Evolutionary conservation across 2,113 vertebrate species (phyloP).

Genomic region (Phaetusa simplex): DNA sequence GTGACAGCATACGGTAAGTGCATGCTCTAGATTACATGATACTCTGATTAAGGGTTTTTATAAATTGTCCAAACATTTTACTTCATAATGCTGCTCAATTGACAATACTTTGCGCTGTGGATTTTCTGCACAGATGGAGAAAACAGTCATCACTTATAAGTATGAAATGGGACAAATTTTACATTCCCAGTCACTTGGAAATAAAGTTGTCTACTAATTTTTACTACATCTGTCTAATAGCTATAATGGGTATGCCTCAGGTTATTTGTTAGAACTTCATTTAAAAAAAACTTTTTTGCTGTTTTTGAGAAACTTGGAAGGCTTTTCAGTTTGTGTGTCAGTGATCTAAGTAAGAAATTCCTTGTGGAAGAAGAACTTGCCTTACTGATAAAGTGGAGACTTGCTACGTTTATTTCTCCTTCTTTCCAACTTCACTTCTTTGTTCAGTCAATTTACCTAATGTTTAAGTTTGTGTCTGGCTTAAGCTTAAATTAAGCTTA

Average conservation of each 20-base stretch:
- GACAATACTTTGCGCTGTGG: neutral
- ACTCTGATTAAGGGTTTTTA: neutral
- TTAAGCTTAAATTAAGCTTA: neutral
- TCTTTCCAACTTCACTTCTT: neutral
- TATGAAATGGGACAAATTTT: neutral
- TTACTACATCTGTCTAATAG: neutral
- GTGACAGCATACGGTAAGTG: slow-evolving; percentile 97
- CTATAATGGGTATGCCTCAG: neutral
- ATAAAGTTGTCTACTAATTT: neutral
- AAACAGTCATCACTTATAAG: neutral
- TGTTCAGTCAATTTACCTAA: neutral
- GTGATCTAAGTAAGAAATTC: neutral
- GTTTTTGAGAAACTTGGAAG: neutral
- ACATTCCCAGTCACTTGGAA: neutral
- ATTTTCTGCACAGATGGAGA: neutral
- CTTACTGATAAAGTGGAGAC: neutral
- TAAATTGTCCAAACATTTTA: neutral
- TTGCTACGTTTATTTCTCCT: neutral
- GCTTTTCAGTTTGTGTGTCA: neutral
- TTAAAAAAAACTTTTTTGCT: neutral
- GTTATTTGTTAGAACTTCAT: neutral
- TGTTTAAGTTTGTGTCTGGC: neutral
- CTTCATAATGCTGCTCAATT: neutral
- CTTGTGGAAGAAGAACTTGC: neutral
- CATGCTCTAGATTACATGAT: neutral